These are phyloP conservation scores for Thunnus albacares DNA, from an alignment of 2,797 vertebrate species.

Conservation along the genomic window DNA sequence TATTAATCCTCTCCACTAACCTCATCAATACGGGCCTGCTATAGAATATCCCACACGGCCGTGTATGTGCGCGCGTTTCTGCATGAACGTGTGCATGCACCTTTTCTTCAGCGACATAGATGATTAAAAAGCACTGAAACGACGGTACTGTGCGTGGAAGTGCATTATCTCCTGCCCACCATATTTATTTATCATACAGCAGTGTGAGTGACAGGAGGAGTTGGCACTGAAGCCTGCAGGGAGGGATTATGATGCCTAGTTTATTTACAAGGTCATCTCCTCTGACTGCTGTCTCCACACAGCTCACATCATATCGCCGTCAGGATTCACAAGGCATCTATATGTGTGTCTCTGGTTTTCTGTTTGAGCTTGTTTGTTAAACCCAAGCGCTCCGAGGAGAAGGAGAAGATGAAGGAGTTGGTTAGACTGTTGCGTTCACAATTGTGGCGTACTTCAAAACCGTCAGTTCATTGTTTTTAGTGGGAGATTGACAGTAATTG, in stretches of 20 bases:
- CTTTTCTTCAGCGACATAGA: constrained; percentile 33
- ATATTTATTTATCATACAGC: constrained; percentile 47
- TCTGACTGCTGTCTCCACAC: constrained; percentile 50
- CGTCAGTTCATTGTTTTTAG: constrained; percentile 41
- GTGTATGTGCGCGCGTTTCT: constrained; percentile 5
- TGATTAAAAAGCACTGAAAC: constrained; percentile 44
- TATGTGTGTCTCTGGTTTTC: constrained; percentile 13
- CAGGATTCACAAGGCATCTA: constrained; percentile 17
- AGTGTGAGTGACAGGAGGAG: constrained; percentile 71
- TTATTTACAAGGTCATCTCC: constrained; percentile 82
- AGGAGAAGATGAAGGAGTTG: constrained; percentile 10
- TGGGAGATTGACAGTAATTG: constrained; percentile 53
- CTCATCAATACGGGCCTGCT: constrained; percentile 70
- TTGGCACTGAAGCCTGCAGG: constrained; percentile 49
- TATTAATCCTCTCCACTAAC: constrained; percentile 69
- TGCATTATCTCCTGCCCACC: constrained; percentile 48
- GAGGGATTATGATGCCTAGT: constrained; percentile 77
- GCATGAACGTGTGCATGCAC: constrained; percentile 9
- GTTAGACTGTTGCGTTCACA: constrained; percentile 13
- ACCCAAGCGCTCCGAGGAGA: constrained; percentile 4
- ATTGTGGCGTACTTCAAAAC: constrained; percentile 7
- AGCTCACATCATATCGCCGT: constrained; percentile 36
- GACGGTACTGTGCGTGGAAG: constrained; percentile 42
- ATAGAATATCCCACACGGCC: constrained; percentile 40
- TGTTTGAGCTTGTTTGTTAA: constrained; percentile 14